phyloP scores from a whole-genome alignment of 2,888 invertebrate genomes.

The Apamea anceps region DNA sequence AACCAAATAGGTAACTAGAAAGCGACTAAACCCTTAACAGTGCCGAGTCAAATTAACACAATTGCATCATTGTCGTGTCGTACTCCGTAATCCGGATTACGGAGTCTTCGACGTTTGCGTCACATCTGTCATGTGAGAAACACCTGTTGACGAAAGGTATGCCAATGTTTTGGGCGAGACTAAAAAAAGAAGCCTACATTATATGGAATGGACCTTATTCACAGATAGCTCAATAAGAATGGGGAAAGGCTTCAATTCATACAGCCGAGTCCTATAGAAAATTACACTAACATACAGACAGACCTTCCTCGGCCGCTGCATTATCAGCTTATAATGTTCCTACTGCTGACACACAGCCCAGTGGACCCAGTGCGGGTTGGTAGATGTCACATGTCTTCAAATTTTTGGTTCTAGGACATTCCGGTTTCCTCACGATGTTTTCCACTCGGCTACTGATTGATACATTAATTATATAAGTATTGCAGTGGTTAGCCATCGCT shows the following conservation, averaged over 20 bases:
- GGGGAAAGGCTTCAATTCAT: neutral
- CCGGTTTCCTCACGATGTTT: too few species aligned
- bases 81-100: slow-evolving; percentile 63
- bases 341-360: too few species aligned
- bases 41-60: slow-evolving; percentile 41
- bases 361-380: too few species aligned
- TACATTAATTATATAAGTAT: neutral
- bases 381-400: too few species aligned
- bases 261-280: neutral
- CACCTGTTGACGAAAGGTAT: slow-evolving; percentile 29
- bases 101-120: slow-evolving; percentile 32
- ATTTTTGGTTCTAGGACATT: too few species aligned
- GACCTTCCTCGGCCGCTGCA: neutral
- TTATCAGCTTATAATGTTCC: too few species aligned
- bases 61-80: slow-evolving; percentile 52
- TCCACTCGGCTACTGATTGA: too few species aligned
- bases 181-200: neutral
- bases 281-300: neutral
- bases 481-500: too few species aligned
- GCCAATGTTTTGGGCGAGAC: neutral
- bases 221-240: neutral
- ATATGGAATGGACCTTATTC: neutral
- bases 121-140: slow-evolving; percentile 34
- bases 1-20: slow-evolving; percentile 36
- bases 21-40: slow-evolving; percentile 55